These are phyloP conservation scores for Corynorhinus townsendii DNA, from an alignment of 2,113 vertebrate species.

Conservation along the genomic window DNA sequence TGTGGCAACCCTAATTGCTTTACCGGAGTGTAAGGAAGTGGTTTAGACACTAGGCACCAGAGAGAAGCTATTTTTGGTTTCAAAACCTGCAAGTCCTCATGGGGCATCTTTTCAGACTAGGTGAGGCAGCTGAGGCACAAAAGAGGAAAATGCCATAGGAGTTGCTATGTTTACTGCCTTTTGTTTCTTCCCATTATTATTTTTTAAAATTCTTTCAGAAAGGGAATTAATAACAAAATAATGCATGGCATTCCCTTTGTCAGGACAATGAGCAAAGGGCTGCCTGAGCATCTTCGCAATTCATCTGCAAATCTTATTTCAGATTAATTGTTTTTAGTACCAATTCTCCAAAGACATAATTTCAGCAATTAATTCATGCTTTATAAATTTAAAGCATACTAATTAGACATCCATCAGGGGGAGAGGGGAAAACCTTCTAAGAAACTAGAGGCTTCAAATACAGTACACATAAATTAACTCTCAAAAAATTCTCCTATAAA, in stretches of 20 bases:
- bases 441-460: constrained; percentile 72
- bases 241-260: constrained; percentile 55
- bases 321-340: constrained; percentile 59
- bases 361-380: constrained; percentile 76
- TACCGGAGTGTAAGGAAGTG: neutral
- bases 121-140: neutral
- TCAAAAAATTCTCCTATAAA: constrained; percentile 37
- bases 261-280: constrained; percentile 46
- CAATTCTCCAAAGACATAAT: constrained; percentile 66
- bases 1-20: neutral
- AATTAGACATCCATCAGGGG: constrained; percentile 74
- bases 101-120: neutral
- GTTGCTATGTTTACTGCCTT: constrained; percentile 39
- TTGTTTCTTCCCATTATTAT: constrained; percentile 58
- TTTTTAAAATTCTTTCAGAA: constrained; percentile 55
- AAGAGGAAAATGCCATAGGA: neutral
- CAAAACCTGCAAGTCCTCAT: neutral
- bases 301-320: constrained; percentile 67
- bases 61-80: neutral
- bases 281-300: constrained; percentile 59
- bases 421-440: constrained; percentile 73
- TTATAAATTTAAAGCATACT: constrained; percentile 78
- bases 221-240: constrained; percentile 75
- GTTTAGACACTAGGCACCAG: neutral
- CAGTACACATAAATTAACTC: constrained; percentile 68